Percentiles rank a stretch among this genome's conserved stretches.
phyloP scores from a whole-genome alignment of 2,888 invertebrate species.

The Oscheius sp. region DNA sequence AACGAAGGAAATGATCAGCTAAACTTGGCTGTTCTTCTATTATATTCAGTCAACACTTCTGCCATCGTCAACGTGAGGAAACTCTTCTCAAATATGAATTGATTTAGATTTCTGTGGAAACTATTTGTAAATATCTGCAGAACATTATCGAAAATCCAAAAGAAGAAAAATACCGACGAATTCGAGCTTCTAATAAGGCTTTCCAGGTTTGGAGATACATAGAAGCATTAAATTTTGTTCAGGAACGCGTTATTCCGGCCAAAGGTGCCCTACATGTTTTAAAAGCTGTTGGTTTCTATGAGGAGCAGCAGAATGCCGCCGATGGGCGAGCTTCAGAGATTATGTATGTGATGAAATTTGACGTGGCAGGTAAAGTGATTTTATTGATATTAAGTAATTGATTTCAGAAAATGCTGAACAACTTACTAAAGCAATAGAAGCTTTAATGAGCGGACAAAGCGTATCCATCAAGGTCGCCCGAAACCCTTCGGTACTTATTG shows the following conservation, averaged over 20 bases:
- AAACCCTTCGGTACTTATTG: conserved; percentile 79
- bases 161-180: conserved; percentile 90
- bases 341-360: conserved; percentile 8
- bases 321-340: conserved; percentile 19
- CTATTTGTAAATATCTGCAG: conserved; percentile 87
- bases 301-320: not conserved
- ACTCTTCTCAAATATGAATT: not conserved
- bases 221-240: not conserved
- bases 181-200: conserved; percentile 85
- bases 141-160: conserved; percentile 87
- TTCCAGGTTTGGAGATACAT: conserved; percentile 76
- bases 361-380: not conserved
- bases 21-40: conserved; percentile 88
- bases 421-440: conserved; percentile 39
- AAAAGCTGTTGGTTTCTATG: conserved; percentile 10
- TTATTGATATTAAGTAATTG: not conserved
- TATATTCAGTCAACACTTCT: conserved; percentile 88
- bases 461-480: conserved; percentile 87
- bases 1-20: conserved; percentile 81
- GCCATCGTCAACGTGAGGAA: conserved; percentile 34
- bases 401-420: conserved; percentile 35
- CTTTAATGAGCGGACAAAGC: conserved; percentile 73
- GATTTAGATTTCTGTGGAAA: conserved; percentile 82
- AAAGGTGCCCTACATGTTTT: conserved; percentile 18
- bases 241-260: conserved; percentile 23